Evolutionary conservation across 2,113 vertebrate species (phyloP), one percentile per base, ranked within the genome.

Genomic region (Hypomesus transpacificus): DNA sequence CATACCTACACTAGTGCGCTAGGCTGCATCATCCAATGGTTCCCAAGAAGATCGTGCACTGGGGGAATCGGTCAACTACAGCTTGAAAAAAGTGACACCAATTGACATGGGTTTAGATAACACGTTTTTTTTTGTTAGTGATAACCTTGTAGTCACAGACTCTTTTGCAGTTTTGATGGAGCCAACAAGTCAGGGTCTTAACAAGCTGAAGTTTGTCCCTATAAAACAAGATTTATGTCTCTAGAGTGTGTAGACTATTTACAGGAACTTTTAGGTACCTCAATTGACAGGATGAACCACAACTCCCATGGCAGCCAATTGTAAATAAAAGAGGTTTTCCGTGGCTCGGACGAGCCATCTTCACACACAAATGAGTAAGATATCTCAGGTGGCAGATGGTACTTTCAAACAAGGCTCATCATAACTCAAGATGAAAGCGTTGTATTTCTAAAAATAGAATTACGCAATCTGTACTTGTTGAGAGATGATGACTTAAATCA

Each of bases 251-350:
- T 56, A 66, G 62, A 86, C 83, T 85, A 83, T 89, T 89, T 86
- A 83, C 82, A 84, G 75, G 31, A 7, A 76, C 68, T 73, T 84
- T 78, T 73, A 79, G 83, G 86, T 74, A 80, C 61, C 72, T 62
- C 72, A 74, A 78, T 76, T 83, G 79, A 79, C 51, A 51, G 84
- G 74, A 81, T 65, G 64, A 80, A 80, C 70, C 79, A 76, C 51
- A 81, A 61, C 60, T 88, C 83, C 77, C 83, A 75, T 81, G 84
- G 86, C 76, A 82, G 79, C 69, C 76, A 73, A 77, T 78, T 78
- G 84, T 85, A 87, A 86, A 90, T 85, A 89, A 81, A 88, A 88
- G 73, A 75, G 75, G 73, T 75, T 77, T 82, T 78, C 59, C 59
- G 76, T 75, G 66, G 80, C 65, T 62, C 70, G 75, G 82, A 82